A percentile compares a stretch with the other conserved stretches of the same genome.
These are phyloP conservation scores for Etheostoma cragini DNA, from an alignment of 2,113 vertebrate genomes.

Conservation along the genomic window DNA sequence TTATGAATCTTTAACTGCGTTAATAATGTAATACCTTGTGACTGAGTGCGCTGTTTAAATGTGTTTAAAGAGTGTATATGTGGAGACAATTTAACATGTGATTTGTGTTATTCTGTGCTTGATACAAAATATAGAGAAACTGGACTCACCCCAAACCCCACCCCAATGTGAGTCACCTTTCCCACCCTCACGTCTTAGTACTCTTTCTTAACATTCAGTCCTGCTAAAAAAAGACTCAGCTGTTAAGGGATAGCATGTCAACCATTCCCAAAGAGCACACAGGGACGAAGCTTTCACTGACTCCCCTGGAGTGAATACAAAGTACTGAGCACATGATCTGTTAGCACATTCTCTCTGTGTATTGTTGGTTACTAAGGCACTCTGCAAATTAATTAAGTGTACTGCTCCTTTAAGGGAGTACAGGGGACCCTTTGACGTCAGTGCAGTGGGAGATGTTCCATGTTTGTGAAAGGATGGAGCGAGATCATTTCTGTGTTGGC, in stretches of 20 bases:
- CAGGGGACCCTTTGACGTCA: conserved; percentile 78
- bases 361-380: conserved; percentile 21
- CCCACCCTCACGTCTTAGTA: conserved; percentile 53
- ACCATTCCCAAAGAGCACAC: conserved; percentile 41
- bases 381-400: conserved; percentile 21
- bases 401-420: conserved; percentile 76
- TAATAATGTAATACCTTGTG: not conserved
- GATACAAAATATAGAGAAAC: not conserved
- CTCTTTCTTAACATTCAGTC: conserved; percentile 45
- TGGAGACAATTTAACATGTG: not conserved
- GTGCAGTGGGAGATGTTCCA: conserved; percentile 63
- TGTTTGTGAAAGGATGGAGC: conserved; percentile 67
- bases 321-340: conserved; percentile 4
- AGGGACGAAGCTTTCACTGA: not conserved
- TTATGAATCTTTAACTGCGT: not conserved
- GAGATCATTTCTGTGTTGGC: conserved; percentile 27
- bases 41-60: not conserved
- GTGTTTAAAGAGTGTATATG: not conserved
- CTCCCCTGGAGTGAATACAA: conserved; percentile 26
- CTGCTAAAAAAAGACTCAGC: conserved; percentile 83
- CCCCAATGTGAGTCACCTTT: not conserved
- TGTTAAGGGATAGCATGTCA: conserved; percentile 68
- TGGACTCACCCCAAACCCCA: not conserved
- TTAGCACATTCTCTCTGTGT: conserved; percentile 20
- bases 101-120: conserved; percentile 9